Conservation (phyloP, 2,113 vertebrate genomes). For the Neodontobutis hainanensis region DNA sequence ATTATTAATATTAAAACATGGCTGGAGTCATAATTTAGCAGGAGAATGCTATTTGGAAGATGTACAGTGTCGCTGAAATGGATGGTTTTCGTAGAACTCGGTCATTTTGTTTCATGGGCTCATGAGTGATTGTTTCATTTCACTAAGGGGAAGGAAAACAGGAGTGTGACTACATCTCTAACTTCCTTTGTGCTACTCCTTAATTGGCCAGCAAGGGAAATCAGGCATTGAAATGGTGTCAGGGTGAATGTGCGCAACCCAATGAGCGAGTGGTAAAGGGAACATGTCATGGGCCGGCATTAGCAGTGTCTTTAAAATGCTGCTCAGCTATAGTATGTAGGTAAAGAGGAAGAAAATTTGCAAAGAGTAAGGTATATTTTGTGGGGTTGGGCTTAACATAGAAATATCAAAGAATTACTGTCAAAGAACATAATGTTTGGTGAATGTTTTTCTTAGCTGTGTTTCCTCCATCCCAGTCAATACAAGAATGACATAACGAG, state of each 20-base stretch:
- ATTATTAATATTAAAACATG: conserved; percentile 36
- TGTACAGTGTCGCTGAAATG: conserved; percentile 20
- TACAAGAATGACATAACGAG: conserved; percentile 27
- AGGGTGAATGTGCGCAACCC: conserved; percentile 78
- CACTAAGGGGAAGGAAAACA: conserved; percentile 57
- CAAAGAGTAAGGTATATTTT: conserved; percentile 15
- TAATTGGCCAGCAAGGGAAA: conserved; percentile 95
- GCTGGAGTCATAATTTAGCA: conserved; percentile 6
- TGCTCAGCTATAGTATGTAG: conserved; percentile 70
- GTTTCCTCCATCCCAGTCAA: conserved; percentile 30
- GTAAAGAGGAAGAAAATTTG: conserved; percentile 20
- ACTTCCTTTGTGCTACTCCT: conserved; percentile 73
- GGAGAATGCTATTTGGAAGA: not conserved
- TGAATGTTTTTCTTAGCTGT: conserved; percentile 17
- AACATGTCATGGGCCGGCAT: conserved; percentile 77
- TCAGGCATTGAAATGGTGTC: conserved; percentile 83
- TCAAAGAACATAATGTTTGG: conserved; percentile 25
- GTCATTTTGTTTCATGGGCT: conserved; percentile 40
- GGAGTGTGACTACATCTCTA: conserved; percentile 58
- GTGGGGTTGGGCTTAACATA: conserved; percentile 22
- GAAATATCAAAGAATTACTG: conserved; percentile 30
- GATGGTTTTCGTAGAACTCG: conserved; percentile 23
- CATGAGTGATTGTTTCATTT: conserved; percentile 57
- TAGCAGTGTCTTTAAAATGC: conserved; percentile 84
- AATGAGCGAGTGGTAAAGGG: conserved; percentile 77